A percentile compares a stretch with the other conserved stretches of the same genome.
These are phyloP conservation scores for Etheostoma spectabile DNA, from an alignment of 2,113 vertebrate species.

Conservation along the genomic window DNA sequence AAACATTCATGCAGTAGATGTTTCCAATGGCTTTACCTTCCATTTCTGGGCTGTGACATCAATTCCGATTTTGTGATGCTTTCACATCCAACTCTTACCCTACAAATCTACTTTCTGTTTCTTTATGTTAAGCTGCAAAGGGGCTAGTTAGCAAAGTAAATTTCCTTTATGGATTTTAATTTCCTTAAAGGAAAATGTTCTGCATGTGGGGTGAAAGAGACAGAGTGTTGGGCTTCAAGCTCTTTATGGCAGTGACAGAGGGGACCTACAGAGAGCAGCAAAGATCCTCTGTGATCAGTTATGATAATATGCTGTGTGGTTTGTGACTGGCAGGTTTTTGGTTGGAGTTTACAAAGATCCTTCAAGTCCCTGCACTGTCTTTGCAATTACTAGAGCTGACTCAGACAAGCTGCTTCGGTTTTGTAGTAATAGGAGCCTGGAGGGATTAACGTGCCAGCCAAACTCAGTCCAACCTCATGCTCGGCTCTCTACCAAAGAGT, in stretches of 20 bases:
- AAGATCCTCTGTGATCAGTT: slow-evolving; percentile 54
- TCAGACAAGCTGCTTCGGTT: slow-evolving; percentile 35
- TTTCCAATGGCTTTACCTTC: slow-evolving; percentile 67
- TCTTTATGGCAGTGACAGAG: slow-evolving; percentile 33
- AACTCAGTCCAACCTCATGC: slow-evolving; percentile 71
- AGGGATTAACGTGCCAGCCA: slow-evolving; percentile 60
- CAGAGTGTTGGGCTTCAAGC: slow-evolving; percentile 53
- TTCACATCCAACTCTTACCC: slow-evolving; percentile 21
- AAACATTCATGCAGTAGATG: slow-evolving; percentile 71
- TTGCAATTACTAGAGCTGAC: slow-evolving; percentile 13
- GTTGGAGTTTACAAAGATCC: slow-evolving; percentile 31
- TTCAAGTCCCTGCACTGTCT: not conserved
- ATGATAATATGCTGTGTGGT: slow-evolving; percentile 53
- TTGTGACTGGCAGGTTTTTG: slow-evolving; percentile 68
- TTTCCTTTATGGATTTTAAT: slow-evolving; percentile 71
- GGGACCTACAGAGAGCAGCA: slow-evolving; percentile 37
- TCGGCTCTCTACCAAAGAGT: slow-evolving; percentile 42
- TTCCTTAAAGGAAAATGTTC: slow-evolving; percentile 71
- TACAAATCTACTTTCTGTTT: slow-evolving; percentile 3
- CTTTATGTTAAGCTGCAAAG: slow-evolving; percentile 18
- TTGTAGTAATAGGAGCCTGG: slow-evolving; percentile 42
- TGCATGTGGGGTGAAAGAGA: slow-evolving; percentile 6
- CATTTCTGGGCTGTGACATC: slow-evolving; percentile 72
- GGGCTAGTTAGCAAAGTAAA: slow-evolving; percentile 30
- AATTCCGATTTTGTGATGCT: slow-evolving; percentile 14